Percentiles rank a stretch among this genome's conserved stretches.
Evolutionary conservation across 2,888 invertebrate species (phyloP).

Genomic region (Sympetrum striolatum): DNA sequence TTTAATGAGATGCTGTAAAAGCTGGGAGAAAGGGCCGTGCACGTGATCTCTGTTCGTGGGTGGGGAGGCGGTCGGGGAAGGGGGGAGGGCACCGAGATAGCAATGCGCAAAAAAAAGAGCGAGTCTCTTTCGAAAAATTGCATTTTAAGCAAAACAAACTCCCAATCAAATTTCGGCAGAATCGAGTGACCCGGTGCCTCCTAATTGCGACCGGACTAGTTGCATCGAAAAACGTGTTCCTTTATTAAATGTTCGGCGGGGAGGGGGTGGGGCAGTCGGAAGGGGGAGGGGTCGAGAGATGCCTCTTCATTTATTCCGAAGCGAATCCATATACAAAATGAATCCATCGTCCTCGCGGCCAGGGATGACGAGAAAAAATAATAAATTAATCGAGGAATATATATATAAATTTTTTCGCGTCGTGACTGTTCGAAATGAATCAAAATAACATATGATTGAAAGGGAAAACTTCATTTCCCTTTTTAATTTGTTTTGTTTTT

Average conservation of each 20-base stretch:
- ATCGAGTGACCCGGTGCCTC: background rate
- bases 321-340: background rate
- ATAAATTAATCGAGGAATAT: background rate
- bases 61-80: background rate
- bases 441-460: conserved; percentile 44
- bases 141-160: conserved; percentile 31
- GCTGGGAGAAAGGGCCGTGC: background rate
- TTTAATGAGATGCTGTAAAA: background rate
- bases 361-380: background rate
- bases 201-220: conserved; percentile 31
- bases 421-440: conserved; percentile 37
- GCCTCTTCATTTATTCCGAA: background rate
- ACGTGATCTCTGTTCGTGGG: background rate
- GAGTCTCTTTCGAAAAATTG: conserved; percentile 27
- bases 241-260: background rate
- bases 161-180: conserved; percentile 32
- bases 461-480: conserved; percentile 42
- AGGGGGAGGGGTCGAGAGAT: background rate
- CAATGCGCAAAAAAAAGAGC: background rate
- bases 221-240: conserved; percentile 9
- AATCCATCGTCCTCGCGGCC: background rate
- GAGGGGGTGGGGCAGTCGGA: background rate
- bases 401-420: conserved; percentile 17
- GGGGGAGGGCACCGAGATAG: background rate
- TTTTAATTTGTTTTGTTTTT: conserved; percentile 41